Evolutionary conservation across 2,797 vertebrate species (phyloP).

Genomic region (Melanotaenia boesemani): DNA sequence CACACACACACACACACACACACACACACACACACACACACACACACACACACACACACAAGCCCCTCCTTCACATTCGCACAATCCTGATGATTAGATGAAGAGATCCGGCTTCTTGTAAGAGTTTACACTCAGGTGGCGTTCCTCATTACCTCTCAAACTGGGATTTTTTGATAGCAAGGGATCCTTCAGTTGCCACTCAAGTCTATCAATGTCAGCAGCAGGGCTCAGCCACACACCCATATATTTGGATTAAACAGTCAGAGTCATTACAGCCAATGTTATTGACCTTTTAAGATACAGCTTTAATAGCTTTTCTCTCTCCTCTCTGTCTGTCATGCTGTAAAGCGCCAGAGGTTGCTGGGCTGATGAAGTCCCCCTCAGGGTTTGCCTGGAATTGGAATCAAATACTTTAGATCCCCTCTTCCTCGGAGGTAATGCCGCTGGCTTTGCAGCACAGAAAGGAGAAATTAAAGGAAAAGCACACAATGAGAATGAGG

Average conservation of each 20-base stretch:
- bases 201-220: slow-evolving; percentile 89
- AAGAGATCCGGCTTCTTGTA: slow-evolving; percentile 74
- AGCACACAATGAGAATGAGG: slow-evolving; percentile 72
- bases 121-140: slow-evolving; percentile 83
- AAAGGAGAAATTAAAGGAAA: slow-evolving; percentile 74
- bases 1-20: slow-evolving; percentile 18
- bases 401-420: slow-evolving; percentile 81
- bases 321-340: slow-evolving; percentile 41
- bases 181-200: slow-evolving; percentile 86
- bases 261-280: slow-evolving; percentile 83
- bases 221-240: slow-evolving; percentile 80
- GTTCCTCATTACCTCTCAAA: slow-evolving; percentile 86
- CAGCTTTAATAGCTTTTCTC: slow-evolving; percentile 75
- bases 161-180: slow-evolving; percentile 85
- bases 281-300: slow-evolving; percentile 86
- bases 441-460: slow-evolving; percentile 63
- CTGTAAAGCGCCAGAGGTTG: slow-evolving; percentile 57
- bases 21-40: slow-evolving; percentile 2
- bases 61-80: slow-evolving; percentile 78
- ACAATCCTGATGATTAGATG: slow-evolving; percentile 88
- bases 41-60: slow-evolving; percentile 7
- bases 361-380: slow-evolving; percentile 78
- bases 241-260: slow-evolving; percentile 88
- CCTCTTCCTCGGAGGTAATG: slow-evolving; percentile 61
- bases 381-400: slow-evolving; percentile 79